Evolutionary conservation across 2,113 vertebrate genomes (phyloP), one percentile per base, ranked within the genome.

Genomic region (Macquaria australasica): DNA sequence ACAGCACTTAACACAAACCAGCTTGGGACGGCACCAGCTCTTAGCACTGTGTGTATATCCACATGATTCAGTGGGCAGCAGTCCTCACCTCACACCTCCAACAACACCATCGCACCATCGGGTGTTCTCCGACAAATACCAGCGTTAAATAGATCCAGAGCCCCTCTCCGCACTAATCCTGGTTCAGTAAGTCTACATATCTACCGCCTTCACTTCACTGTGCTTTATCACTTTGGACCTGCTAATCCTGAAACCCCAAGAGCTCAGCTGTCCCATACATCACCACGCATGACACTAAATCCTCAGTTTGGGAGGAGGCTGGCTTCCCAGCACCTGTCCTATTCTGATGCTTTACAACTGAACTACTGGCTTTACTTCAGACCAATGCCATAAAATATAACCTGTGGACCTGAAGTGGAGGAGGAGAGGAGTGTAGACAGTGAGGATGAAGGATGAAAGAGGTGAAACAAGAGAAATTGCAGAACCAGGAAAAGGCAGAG

Each of bases 201-300:
- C 89, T 31, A 25, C 72, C 77, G 75, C 72, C 74, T 75, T 84
- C 25, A 41, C 77, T 81, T 73, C 39, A 11, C n/a, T 25, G 43
- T 85, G 69, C 76, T 91, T 89, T 91, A 86, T 91, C 85, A 87
- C 80, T 88, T 88, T 84, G 85, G 80, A 87, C 66, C 69, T 76
- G 60, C 63, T 93, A 85, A 91, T 91, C 87, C 82, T 8, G 39
- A 66, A 87, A 68, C 68, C 82, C 73, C 50, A 58, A 41, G 73
- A 83, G 75, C 53, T 92, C 88, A 87, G 87, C 90, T 79, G 82
- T 79, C 77, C 76, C 76, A 86, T 89, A 84, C 82, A 92, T 92
- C 91, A 88, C 28, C 53, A 41, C 4, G 3, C 83, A 81, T 48
- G 79, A 85, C 74, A 79, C 77, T 81, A 89, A 87, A 92, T 84